Evolutionary conservation across 2,797 vertebrate genomes (phyloP).

Genomic region (Spatula versicolor): DNA sequence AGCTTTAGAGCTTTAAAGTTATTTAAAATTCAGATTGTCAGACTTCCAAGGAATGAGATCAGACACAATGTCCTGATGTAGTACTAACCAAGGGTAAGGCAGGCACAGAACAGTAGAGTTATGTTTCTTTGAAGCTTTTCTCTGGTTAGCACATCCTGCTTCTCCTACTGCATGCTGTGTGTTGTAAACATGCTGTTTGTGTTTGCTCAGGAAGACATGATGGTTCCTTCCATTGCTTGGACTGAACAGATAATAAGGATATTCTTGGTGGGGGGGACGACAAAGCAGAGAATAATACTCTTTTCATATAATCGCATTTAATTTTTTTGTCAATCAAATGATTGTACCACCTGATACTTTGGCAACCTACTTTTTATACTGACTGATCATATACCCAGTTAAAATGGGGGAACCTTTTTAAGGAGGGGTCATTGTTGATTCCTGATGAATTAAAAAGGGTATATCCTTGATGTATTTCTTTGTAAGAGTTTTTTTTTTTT

Average conservation of each 20-base stretch:
- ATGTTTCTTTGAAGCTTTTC: not conserved
- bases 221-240: not conserved
- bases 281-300: not conserved
- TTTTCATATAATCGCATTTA: not conserved
- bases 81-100: not conserved
- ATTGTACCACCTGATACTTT: not conserved
- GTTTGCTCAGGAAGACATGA: not conserved
- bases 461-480: not conserved
- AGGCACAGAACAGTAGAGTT: not conserved
- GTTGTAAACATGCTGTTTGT: not conserved
- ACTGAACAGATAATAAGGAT: not conserved
- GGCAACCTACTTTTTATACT: not conserved
- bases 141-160: not conserved
- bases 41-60: not conserved
- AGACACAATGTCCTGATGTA: not conserved
- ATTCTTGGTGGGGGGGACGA: not conserved
- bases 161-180: accelerated
- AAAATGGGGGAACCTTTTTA: not conserved
- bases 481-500: not conserved
- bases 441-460: not conserved
- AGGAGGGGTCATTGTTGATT: not conserved
- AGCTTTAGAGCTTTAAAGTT: not conserved
- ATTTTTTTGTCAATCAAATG: not conserved
- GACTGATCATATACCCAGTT: not conserved
- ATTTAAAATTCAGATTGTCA: not conserved